Percentiles rank a stretch among this genome's conserved stretches.
These are phyloP conservation scores for Epizoanthus stellaris DNA, from an alignment of 92 coral and sea anemone species.

Conservation along the genomic window DNA sequence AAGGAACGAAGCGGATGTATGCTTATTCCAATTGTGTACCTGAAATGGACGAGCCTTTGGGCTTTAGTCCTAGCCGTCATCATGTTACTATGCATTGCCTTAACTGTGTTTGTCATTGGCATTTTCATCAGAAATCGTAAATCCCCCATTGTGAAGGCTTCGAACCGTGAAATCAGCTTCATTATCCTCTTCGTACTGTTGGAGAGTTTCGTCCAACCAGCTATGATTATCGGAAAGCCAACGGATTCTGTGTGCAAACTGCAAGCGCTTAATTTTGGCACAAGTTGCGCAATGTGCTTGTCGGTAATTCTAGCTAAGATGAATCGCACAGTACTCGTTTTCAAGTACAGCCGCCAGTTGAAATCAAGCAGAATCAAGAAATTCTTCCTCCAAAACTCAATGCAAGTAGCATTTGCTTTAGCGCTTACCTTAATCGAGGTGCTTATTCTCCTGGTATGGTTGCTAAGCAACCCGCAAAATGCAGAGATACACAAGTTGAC, in stretches of 20 bases:
- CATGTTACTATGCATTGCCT: constrained; percentile 42
- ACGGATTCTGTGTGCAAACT: constrained; percentile 58
- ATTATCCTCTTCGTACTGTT: constrained; percentile 57
- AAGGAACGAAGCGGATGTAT: constrained; percentile 54
- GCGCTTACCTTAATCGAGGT: constrained; percentile 64
- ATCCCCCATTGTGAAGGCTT: constrained; percentile 81
- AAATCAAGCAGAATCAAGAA: constrained; percentile 31
- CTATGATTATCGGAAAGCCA: constrained; percentile 63
- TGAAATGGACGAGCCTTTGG: constrained; percentile 65
- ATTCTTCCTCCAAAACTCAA: constrained; percentile 42
- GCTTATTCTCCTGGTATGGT: constrained; percentile 64
- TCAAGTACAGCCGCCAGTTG: constrained; percentile 30
- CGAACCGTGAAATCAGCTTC: constrained; percentile 73
- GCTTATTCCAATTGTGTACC: constrained; percentile 53
- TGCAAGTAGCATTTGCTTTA: constrained; percentile 62
- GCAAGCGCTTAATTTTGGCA: constrained; percentile 66
- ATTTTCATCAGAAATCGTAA: constrained; percentile 62
- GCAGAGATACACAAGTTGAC: constrained; percentile 50
- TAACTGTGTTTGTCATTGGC: constrained; percentile 40
- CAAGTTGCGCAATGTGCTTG: constrained; percentile 56
- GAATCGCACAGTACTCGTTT: constrained; percentile 72
- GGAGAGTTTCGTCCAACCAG: constrained; percentile 68
- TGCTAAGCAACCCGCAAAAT: constrained; percentile 69
- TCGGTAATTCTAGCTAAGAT: constrained; percentile 72
- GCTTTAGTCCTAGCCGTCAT: constrained; percentile 53